These are phyloP conservation scores for Peromyscus melanophrys DNA, from an alignment of 2,797 vertebrate species.

Conservation along the genomic window DNA sequence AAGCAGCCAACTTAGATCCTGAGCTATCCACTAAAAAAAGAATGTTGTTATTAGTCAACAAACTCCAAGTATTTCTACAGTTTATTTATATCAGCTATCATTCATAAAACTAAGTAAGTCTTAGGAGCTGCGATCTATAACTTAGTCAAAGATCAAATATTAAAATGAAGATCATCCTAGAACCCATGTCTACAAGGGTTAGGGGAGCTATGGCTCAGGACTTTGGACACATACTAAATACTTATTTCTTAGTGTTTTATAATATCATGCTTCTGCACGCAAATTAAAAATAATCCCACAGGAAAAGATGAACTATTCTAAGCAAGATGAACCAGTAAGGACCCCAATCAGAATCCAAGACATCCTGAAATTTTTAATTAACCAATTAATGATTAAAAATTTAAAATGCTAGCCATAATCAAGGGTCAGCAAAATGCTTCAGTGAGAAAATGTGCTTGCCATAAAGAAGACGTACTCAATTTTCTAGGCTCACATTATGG, in stretches of 20 bases:
- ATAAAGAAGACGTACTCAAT: too few relatives aligned
- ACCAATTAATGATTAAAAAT: constrained; percentile 16
- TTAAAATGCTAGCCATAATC: not conserved
- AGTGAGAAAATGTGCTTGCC: not conserved
- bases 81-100: not conserved
- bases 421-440: not conserved
- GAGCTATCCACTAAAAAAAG: not conserved
- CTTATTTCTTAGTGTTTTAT: not conserved
- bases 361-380: not conserved
- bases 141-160: not conserved
- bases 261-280: not conserved
- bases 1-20: not conserved
- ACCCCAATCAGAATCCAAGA: not conserved
- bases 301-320: constrained; percentile 17
- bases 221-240: not conserved
- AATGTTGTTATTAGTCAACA: not conserved
- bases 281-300: not conserved
- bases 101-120: not conserved
- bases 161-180: not conserved
- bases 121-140: not conserved
- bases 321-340: not conserved
- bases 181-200: not conserved
- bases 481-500: not conserved
- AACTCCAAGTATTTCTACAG: not conserved
- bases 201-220: not conserved